Percentiles rank a stretch among this genome's conserved stretches.
Evolutionary conservation across 2,113 vertebrate genomes (phyloP).

Genomic region (Tenrec ecaudatus): DNA sequence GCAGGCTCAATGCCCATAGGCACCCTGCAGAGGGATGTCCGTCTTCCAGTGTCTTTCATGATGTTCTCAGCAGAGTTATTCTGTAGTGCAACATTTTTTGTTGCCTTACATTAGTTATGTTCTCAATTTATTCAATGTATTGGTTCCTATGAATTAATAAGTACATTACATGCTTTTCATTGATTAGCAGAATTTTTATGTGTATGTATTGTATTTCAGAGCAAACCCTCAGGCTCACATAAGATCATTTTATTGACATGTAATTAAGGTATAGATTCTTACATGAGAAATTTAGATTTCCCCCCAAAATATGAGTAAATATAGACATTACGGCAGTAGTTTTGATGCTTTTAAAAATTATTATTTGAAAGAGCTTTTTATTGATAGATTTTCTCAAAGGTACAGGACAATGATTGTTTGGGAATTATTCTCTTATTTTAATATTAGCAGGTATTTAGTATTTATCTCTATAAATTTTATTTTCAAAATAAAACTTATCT

Average conservation of each 20-base stretch:
- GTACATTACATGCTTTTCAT: not conserved
- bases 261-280: not conserved
- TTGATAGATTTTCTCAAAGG: too few species aligned
- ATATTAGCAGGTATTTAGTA: not conserved
- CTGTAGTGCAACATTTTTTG: not conserved
- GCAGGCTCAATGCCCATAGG: too few species aligned
- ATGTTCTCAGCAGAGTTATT: not conserved
- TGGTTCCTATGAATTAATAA: slow-evolving; percentile 13
- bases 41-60: too few species aligned
- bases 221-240: not conserved
- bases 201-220: slow-evolving; percentile 17
- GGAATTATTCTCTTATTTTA: not conserved
- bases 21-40: too few species aligned
- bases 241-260: not conserved
- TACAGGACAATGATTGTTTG: not conserved
- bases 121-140: not conserved
- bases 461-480: not conserved
- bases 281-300: not conserved
- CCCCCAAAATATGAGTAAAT: slow-evolving; percentile 23
- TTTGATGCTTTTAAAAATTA: not conserved
- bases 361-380: too few species aligned
- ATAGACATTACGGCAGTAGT: not conserved
- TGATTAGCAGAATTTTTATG: not conserved
- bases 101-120: not conserved
- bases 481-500: slow-evolving; percentile 36